Evolutionary conservation across 2,888 invertebrate species (phyloP), one percentile per base, ranked within the genome.

Genomic region (Agrilus biguttatus): DNA sequence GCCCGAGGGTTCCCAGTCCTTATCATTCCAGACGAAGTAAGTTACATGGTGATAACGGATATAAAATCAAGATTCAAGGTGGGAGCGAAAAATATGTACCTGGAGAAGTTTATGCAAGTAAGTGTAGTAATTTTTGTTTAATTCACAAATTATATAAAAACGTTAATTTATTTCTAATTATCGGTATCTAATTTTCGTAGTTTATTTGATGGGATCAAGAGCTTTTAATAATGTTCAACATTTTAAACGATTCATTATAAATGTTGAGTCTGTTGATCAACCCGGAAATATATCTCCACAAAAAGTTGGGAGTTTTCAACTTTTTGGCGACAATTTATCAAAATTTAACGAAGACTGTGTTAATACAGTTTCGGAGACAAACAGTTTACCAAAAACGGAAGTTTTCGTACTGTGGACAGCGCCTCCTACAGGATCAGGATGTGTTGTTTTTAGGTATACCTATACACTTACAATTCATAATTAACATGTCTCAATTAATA

Each of bases 381-480:
- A 84, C 48, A 78, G 82, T 54, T 69, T 82, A 42, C 78, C 80
- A 8, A 92, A 92, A 66, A 81, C 83, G 0, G 85, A 87, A 59
- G 77, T 91, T 8, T 83, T 83, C 59, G 83, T 90, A 48, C 79
- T 86, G 73, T 95, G 95, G 93, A 83, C 80, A 39, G 89, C 93
- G 12, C 93, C 95, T 0, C 75, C 80, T 12, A 68, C 80, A 8
- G 87, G 86, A 4, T 81, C 85, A 0, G 90, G 91, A 48, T 95
- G 93, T 61, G 80, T 92, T 33, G 74, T 83, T 23, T 78, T 95
- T 58, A 88, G 84, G 78, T 86, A 62, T n/a, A n/a, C n/a, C n/a
- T n/a, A n/a, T n/a, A n/a, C n/a, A n/a, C 69, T 66, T 61, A 48
- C 14, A 28, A 14, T 14, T 34, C n/a, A 2, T 14, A 10, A 35